A percentile compares a stretch with the other conserved stretches of the same genome.
Conservation (phyloP, 2,113 vertebrate species). For the Hemicordylus capensis region DNA sequence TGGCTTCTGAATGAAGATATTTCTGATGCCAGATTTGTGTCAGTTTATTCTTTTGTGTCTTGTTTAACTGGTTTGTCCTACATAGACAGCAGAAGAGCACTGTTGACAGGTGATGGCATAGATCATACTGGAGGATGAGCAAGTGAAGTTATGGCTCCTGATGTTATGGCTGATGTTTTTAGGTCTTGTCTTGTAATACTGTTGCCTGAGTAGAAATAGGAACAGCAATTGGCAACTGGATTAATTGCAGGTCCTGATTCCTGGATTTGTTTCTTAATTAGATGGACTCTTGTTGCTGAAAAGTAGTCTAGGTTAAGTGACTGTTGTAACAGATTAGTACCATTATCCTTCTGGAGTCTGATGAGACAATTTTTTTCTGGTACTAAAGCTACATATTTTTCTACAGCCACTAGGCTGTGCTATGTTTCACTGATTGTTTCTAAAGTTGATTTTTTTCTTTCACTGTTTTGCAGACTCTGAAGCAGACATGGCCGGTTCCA, state of each 20-base stretch:
- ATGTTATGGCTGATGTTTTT: neutral
- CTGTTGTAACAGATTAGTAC: neutral
- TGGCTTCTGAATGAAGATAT: neutral
- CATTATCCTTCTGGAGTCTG: neutral
- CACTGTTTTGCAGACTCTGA: constrained; percentile 1
- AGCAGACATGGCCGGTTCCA: neutral
- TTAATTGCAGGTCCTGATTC: neutral
- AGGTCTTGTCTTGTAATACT: neutral
- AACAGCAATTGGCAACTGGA: neutral
- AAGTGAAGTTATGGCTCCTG: neutral
- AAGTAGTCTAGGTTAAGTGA: neutral
- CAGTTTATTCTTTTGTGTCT: neutral
- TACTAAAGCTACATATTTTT: neutral
- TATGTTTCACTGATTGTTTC: constrained; percentile 29
- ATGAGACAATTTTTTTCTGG: neutral
- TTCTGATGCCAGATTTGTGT: neutral
- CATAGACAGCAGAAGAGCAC: neutral
- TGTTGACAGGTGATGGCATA: neutral
- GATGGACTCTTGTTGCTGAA: neutral
- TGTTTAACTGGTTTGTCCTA: neutral
- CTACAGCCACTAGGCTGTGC: neutral
- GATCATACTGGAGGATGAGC: neutral
- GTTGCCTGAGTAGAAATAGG: neutral
- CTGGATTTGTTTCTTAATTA: neutral
- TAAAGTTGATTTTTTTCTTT: constrained; percentile 10